Base-by-base conservation (phyloP, 2,888 invertebrate genomes). In the Plagiodera versicolora region DNA sequence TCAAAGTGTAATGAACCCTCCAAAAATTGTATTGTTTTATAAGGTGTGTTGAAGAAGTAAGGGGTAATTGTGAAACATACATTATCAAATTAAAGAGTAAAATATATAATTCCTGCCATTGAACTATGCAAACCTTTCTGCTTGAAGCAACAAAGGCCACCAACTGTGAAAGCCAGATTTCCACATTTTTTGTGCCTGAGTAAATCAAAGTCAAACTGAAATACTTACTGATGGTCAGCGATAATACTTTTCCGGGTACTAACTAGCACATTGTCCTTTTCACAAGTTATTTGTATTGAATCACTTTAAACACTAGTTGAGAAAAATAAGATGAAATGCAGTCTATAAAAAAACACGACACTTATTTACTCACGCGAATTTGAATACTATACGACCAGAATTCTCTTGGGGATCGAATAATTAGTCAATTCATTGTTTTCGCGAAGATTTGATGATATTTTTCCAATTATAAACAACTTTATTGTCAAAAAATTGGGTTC, bases 391-490 rank as follows among this genome's bases (percentile, higher is more conserved):
- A 39, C 39, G 2, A 10, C 10, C 2, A 14, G 39, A 6, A 39
- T 3, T n/a, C 39, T n/a, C 1, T 39, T 14, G 14, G 1, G 14
- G 14, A 39, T 39, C 6, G 4, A 39, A 39, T 39, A 39, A n/a
- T 39, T 11, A 39, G 14, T 39, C 14, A 39, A 39, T 39, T 39
- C 39, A 39, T 32, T 39, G 39, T 39, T 1, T 39, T 39, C 39
- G 39, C n/a, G 39, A 14, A 39, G 3, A 39, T 39, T 39, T 39
- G 2, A 2, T 2, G 1, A 3, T 39, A 39, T 39, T 39, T 11
- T 71, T 61, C 60, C 58, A 64, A 71, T 69, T 70, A 75, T 75
- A 78, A 77, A 78, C 76, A 76, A 72, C 70, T 75, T 77, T 77
- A 76, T 77, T 77, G 77, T 77, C 76, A 75, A 76, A 73, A 65